These are phyloP conservation scores for Phalanger gymnotis DNA, from an alignment of 2,797 vertebrate species.

Conservation along the genomic window DNA sequence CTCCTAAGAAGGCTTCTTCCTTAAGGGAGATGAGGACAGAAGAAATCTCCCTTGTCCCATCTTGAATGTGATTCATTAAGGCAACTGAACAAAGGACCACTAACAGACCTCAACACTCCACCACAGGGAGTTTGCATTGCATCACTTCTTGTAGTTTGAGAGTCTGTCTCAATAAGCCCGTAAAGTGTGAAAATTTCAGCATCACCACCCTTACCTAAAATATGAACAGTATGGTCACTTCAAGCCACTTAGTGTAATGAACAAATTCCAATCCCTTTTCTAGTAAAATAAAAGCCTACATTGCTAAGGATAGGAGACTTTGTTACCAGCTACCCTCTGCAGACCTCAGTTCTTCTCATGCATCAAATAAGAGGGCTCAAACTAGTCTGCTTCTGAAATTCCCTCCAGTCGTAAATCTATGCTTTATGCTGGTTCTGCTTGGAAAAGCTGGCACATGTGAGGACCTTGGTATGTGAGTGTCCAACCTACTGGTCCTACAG, in stretches of 20 bases:
- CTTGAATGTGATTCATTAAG: conserved; percentile 56
- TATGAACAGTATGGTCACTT: conserved; percentile 47
- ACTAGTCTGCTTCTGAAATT: not conserved
- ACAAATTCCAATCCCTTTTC: conserved; percentile 38
- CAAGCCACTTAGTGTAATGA: conserved; percentile 71
- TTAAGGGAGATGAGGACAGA: conserved; percentile 46
- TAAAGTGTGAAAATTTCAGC: conserved; percentile 54
- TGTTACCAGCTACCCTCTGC: not conserved
- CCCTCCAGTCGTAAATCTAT: not conserved
- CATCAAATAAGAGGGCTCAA: not conserved
- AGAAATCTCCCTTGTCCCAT: not conserved
- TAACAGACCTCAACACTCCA: conserved; percentile 69
- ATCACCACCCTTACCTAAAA: conserved; percentile 50
- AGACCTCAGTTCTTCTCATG: not conserved
- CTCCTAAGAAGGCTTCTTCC: conserved; percentile 21
- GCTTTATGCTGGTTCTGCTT: not conserved
- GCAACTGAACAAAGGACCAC: conserved; percentile 22
- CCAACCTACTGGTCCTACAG: not conserved
- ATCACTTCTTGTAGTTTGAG: conserved; percentile 41
- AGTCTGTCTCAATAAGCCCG: conserved; percentile 51
- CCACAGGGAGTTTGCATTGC: not conserved
- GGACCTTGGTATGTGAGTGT: not conserved
- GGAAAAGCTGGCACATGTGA: not conserved
- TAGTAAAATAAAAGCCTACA: conserved; percentile 32
- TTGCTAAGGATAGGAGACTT: not conserved